Percentiles rank a stretch among this genome's conserved stretches.
Evolutionary conservation across 2,113 vertebrate genomes (phyloP).

Genomic region (Ptilonorhynchus violaceus): DNA sequence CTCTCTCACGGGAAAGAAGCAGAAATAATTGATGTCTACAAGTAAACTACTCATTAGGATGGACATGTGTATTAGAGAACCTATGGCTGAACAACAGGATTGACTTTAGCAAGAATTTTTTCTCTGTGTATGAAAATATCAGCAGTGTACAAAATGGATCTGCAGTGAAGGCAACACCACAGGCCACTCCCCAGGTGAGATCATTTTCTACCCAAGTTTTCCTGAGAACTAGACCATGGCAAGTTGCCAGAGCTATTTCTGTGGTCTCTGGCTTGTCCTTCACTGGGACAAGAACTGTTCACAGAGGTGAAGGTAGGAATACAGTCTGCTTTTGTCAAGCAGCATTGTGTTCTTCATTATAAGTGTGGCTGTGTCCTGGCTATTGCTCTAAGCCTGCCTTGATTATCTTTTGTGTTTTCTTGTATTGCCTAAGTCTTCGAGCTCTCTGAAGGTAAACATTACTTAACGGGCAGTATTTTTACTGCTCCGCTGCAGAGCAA

Average conservation of each 20-base stretch:
- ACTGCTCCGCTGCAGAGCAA: neutral
- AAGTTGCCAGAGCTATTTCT: neutral
- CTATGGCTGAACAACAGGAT: neutral
- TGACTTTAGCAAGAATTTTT: neutral
- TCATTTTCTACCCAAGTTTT: neutral
- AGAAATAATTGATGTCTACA: conserved; percentile 10
- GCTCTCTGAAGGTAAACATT: neutral
- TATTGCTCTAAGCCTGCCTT: neutral
- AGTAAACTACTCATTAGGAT: neutral
- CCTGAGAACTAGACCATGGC: neutral
- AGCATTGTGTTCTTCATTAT: neutral
- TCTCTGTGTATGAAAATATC: neutral
- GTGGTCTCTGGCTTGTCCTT: neutral
- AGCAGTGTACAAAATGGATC: neutral
- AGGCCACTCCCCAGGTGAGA: neutral
- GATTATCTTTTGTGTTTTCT: neutral
- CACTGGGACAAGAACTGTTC: neutral
- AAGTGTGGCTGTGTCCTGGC: neutral
- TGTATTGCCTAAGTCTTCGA: neutral
- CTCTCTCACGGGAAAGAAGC: neutral
- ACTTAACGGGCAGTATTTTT: neutral
- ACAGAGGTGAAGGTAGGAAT: neutral
- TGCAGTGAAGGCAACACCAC: neutral
- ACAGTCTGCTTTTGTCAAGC: neutral
- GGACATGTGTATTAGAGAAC: neutral